phyloP scores from a whole-genome alignment of 2,113 vertebrate genomes.

The Elachura formosa region DNA sequence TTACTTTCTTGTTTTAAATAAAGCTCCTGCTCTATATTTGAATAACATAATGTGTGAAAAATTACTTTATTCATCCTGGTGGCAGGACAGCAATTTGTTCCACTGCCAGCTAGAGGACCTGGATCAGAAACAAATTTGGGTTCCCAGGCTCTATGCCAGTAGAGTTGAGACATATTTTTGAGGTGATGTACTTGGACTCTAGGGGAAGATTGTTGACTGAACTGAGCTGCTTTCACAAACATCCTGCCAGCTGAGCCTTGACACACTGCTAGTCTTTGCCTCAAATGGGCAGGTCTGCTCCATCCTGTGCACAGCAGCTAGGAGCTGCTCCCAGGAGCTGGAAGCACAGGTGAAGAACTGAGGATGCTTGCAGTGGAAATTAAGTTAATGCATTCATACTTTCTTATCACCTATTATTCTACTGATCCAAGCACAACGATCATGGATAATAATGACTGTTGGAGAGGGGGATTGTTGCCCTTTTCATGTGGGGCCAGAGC shows the following conservation, averaged over 20 bases:
- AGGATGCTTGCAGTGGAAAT: not conserved
- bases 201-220: conserved; percentile 22
- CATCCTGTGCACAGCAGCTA: accelerated
- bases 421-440: not conserved
- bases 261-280: not conserved
- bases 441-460: not conserved
- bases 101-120: conserved; percentile 37
- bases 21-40: conserved; percentile 46
- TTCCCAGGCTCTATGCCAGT: conserved; percentile 45
- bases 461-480: not conserved
- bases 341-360: not conserved
- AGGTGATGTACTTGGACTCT: conserved; percentile 49
- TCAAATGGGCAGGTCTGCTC: conserved; percentile 17
- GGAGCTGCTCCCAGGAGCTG: not conserved
- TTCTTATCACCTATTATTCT: not conserved
- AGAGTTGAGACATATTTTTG: conserved; percentile 55
- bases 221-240: conserved; percentile 29
- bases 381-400: not conserved
- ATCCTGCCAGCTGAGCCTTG: conserved; percentile 20
- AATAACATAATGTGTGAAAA: conserved; percentile 44
- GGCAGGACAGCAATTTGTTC: conserved; percentile 30
- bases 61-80: conserved; percentile 22
- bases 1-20: conserved; percentile 34
- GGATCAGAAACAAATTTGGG: conserved; percentile 51
- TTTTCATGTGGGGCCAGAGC: not conserved